Base-by-base conservation (phyloP, 2,888 invertebrate genomes). In the Meta bourneti region DNA sequence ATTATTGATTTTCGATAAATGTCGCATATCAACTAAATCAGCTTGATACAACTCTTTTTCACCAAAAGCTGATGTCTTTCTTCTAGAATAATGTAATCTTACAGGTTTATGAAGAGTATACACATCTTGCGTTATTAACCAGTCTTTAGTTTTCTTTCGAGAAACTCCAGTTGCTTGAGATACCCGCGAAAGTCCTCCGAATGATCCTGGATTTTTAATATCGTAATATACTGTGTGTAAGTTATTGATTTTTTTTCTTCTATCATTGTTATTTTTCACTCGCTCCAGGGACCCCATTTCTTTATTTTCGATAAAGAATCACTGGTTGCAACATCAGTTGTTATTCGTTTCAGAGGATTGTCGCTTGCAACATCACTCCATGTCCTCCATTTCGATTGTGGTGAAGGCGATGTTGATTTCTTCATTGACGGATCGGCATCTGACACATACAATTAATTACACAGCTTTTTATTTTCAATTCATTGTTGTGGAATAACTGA, bases 41-140 rank as follows among this genome's bases (percentile, higher is more conserved):
- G 93, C 92, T 80, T 94, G 93, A 88, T 92, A 93, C 86, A 93
- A 93, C 9, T 93, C 91, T 75, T 94, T 93, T 19, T 93, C n/a
- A n/a, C n/a, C n/a, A n/a, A n/a, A n/a, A n/a, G n/a, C n/a, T n/a
- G n/a, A n/a, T n/a, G n/a, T n/a, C n/a, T n/a, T n/a, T n/a, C n/a
- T n/a, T n/a, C n/a, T n/a, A n/a, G n/a, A n/a, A n/a, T n/a, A n/a
- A n/a, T n/a, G n/a, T n/a, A n/a, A n/a, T n/a, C n/a, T n/a, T n/a
- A n/a, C n/a, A n/a, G n/a, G n/a, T n/a, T n/a, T n/a, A n/a, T n/a
- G n/a, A n/a, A n/a, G n/a, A n/a, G n/a, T n/a, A n/a, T n/a, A n/a
- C n/a, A n/a, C n/a, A n/a, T n/a, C n/a, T n/a, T n/a, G n/a, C n/a
- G n/a, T n/a, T n/a, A n/a, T n/a, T n/a, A n/a, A n/a, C n/a, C n/a